These are phyloP conservation scores for Cyprinodon tularosa DNA, from an alignment of 2,113 vertebrate genomes.

Conservation along the genomic window DNA sequence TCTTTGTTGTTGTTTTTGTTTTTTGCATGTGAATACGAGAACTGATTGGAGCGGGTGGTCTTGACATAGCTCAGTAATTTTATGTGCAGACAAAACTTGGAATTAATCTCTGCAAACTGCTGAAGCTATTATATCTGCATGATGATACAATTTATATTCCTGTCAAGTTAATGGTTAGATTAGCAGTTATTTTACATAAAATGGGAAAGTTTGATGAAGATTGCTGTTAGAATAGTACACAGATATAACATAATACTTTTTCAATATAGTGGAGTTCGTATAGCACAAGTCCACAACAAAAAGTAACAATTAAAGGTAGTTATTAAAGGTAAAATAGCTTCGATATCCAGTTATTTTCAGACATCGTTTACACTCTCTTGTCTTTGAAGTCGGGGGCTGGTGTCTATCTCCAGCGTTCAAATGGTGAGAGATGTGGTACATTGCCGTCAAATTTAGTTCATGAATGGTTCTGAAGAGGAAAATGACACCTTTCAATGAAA, in stretches of 20 bases:
- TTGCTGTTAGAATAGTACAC: background rate
- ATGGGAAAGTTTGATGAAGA: conserved; percentile 17
- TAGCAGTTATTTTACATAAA: conserved; percentile 22
- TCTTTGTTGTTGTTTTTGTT: background rate
- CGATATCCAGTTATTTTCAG: background rate
- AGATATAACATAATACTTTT: background rate
- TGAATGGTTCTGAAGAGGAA: background rate
- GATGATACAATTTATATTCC: conserved; percentile 42
- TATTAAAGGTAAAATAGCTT: background rate
- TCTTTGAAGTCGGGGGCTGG: background rate
- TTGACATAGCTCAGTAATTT: conserved; percentile 52
- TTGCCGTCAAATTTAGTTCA: background rate
- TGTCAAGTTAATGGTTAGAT: conserved; percentile 43
- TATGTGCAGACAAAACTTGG: conserved; percentile 35
- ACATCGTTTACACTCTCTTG: background rate
- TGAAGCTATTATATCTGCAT: conserved; percentile 40
- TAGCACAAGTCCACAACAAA: background rate
- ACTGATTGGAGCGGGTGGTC: conserved; percentile 46
- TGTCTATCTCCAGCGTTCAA: background rate
- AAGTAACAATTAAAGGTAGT: too few species aligned
- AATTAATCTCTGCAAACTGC: conserved; percentile 39
- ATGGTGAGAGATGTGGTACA: background rate
- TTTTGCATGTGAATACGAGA: conserved; percentile 8
- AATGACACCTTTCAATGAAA: too few species aligned
- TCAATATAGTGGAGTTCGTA: background rate